Conservation (phyloP, 2,888 invertebrate genomes). For the Lomographa bimaculata region DNA sequence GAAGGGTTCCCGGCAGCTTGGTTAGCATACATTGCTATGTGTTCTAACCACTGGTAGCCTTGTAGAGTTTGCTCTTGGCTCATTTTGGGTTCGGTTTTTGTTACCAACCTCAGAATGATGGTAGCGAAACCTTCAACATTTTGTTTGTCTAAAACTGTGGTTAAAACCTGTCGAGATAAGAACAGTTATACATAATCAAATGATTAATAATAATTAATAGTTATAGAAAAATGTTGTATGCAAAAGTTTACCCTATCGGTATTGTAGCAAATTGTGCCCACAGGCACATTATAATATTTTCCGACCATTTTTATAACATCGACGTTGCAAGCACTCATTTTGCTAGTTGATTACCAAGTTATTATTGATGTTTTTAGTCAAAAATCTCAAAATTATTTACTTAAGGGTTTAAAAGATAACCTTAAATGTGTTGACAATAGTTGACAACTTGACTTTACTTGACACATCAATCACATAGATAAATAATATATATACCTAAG, state of each 20-base stretch:
- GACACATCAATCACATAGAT: too few relatives aligned
- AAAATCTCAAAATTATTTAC: too few relatives aligned
- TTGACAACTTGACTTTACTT: too few relatives aligned
- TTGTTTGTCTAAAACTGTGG: conserved; percentile 65
- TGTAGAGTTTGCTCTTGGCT: conserved; percentile 68
- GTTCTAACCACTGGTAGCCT: conserved; percentile 87
- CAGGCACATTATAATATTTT: conserved; percentile 76
- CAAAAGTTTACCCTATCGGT: conserved; percentile 82
- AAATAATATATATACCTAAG: too few relatives aligned
- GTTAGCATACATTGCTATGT: conserved; percentile 81
- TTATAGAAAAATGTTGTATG: too few relatives aligned
- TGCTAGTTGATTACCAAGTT: conserved; percentile 1
- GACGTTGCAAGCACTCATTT: conserved; percentile 59
- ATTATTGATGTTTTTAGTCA: too few relatives aligned
- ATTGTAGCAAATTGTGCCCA: conserved; percentile 79
- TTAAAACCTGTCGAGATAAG: conserved; percentile 77
- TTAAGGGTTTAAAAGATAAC: too few relatives aligned
- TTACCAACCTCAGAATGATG: conserved; percentile 73
- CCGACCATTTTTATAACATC: conserved; percentile 78
- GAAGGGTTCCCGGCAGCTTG: conserved; percentile 66
- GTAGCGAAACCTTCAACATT: conserved; percentile 79
- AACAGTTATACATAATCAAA: neutral
- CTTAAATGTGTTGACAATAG: too few relatives aligned
- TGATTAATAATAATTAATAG: too few relatives aligned
- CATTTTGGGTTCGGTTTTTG: conserved; percentile 61